These are phyloP conservation scores for Stenolophus ochropezus DNA, from an alignment of 2,888 invertebrate genomes.

Conservation along the genomic window DNA sequence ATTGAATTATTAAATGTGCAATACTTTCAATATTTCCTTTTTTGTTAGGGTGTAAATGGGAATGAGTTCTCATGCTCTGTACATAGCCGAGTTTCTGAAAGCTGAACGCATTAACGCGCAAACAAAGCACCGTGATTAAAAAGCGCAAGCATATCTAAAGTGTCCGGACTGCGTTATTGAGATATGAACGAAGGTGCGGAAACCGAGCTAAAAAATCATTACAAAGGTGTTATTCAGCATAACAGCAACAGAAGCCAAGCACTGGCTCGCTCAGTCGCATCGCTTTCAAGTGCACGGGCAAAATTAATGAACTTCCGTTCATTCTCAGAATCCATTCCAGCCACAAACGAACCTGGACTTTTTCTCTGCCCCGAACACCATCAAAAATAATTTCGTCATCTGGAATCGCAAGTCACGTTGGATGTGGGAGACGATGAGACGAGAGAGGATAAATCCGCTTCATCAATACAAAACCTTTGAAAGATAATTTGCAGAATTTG, in stretches of 20 bases:
- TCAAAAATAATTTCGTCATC: constrained; percentile 58
- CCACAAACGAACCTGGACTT: constrained; percentile 42
- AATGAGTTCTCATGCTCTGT: too few species aligned
- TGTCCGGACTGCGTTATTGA: constrained; percentile 8
- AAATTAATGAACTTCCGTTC: constrained; percentile 50
- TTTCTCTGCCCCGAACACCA: constrained; percentile 42
- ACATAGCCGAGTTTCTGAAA: background rate
- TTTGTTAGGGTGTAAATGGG: too few species aligned
- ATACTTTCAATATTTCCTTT: too few species aligned
- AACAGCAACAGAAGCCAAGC: constrained; percentile 34
- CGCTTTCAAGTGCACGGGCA: constrained; percentile 29
- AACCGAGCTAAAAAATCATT: constrained; percentile 18
- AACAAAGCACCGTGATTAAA: constrained; percentile 21
- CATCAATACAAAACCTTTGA: constrained; percentile 60
- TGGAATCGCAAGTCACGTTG: constrained; percentile 50
- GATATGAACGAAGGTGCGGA: constrained; percentile 34
- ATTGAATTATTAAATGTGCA: too few species aligned
- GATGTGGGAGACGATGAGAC: constrained; percentile 9
- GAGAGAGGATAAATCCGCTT: constrained; percentile 44
- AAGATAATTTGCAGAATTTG: constrained; percentile 59
- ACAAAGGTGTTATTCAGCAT: constrained; percentile 34
- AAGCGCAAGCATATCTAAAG: constrained; percentile 33
- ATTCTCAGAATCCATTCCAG: constrained; percentile 51
- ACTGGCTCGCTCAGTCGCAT: background rate
- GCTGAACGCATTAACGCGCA: background rate